Evolutionary conservation across 2,113 vertebrate species (phyloP), one percentile per base, ranked within the genome.

Genomic region (Henicopernis longicauda): DNA sequence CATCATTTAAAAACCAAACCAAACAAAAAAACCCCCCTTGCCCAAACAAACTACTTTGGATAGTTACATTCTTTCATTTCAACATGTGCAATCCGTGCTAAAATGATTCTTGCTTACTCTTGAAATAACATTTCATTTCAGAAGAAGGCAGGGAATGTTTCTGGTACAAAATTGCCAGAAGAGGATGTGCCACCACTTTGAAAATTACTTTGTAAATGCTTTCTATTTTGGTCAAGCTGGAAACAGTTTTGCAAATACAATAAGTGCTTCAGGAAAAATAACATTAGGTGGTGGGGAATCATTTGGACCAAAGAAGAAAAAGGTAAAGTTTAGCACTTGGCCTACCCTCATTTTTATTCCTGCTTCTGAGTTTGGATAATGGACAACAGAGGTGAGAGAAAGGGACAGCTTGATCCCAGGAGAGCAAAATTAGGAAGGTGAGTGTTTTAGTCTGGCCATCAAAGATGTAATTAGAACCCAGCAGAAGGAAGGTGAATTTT

Each of bases 211-310:
- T 10, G 36, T 26, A n/a, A 72, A 57, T 16, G 36, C 7, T 65
- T 76, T 55, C 36, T 66, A 29, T 2, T 52, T 70, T 16, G 38
- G 47, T 85, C 79, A 36, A 78, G 29, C 81, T 89, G 67, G 70
- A 70, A 83, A 50, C 3, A 2, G 10, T 59, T 86, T 71, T 29
- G 70, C 21, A 40, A 50, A 44, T 23, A 4, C 42, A 34, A 16
- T 21, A 57, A 47, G 7, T 1, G 13, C 34, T 83, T 77, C 50
- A 44, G 40, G 10, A 21, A 61, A 81, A 79, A 59, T 50, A n/a
- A 17, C 4, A 3, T 49, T 31, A 10, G 0, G 0, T 19, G n/a
- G 11, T 45, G 18, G 38, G 20, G 36, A 69, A 69, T 22, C 0
- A 3, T 29, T 62, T 66, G 10, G n/a, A 22, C 7, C 3, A 15